phyloP scores from a whole-genome alignment of 2,888 invertebrate species.

The Fragum whitleyi region DNA sequence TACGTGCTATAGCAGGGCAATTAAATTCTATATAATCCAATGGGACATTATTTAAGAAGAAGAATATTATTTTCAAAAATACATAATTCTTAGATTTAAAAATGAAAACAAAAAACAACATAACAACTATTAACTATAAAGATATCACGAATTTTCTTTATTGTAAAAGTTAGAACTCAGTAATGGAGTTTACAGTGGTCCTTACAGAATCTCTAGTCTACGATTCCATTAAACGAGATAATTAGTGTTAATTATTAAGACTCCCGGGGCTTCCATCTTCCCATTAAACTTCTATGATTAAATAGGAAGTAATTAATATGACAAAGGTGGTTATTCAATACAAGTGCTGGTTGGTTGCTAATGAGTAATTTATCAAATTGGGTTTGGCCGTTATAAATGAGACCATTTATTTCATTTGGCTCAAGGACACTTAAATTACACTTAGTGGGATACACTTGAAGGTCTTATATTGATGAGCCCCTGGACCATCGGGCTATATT shows the following conservation, averaged over 20 bases:
- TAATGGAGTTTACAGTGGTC: conserved; percentile 2
- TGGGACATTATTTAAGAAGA: too few species aligned
- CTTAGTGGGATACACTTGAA: too few species aligned
- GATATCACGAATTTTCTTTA: too few species aligned
- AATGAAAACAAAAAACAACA: too few species aligned
- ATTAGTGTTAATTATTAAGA: conserved; percentile 22
- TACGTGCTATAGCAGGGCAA: too few species aligned
- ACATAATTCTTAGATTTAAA: too few species aligned
- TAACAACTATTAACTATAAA: too few species aligned
- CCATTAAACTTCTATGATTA: conserved; percentile 26
- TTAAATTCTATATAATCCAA: too few species aligned
- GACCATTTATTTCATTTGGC: not conserved
- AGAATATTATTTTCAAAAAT: too few species aligned
- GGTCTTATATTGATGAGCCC: too few species aligned
- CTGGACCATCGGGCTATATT: too few species aligned
- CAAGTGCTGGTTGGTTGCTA: conserved; percentile 13
- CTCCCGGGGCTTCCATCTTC: conserved; percentile 1
- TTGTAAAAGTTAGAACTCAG: not conserved
- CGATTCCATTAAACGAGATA: conserved; percentile 26
- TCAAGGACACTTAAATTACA: too few species aligned
- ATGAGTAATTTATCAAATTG: conserved; percentile 30
- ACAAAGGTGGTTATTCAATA: conserved; percentile 29
- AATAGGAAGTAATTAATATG: conserved; percentile 31
- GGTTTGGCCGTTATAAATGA: conserved; percentile 20
- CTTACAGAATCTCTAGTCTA: conserved; percentile 20